Conservation (phyloP, 2,797 vertebrate genomes). For the Gymnoscopelus microlampas region DNA sequence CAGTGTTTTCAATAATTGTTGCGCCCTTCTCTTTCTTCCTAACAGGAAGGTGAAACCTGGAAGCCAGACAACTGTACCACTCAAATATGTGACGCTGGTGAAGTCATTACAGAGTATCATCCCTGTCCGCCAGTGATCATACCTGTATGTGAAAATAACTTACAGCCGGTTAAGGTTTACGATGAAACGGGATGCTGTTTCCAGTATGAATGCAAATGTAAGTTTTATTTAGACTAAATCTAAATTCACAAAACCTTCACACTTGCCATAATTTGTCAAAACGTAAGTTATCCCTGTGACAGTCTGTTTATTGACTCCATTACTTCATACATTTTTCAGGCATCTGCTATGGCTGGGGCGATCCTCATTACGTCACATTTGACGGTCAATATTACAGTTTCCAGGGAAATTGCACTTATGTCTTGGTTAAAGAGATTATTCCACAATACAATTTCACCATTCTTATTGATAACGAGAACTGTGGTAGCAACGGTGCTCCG, state of each 20-base stretch:
- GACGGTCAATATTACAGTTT: slow-evolving; percentile 91
- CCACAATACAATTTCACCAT: slow-evolving; percentile 79
- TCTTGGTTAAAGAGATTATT: slow-evolving; percentile 87
- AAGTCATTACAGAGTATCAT: slow-evolving; percentile 36
- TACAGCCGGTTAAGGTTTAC: slow-evolving; percentile 72
- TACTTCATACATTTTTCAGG: slow-evolving; percentile 74
- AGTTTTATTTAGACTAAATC: slow-evolving; percentile 56
- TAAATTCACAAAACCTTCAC: background rate
- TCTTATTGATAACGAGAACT: slow-evolving; percentile 88
- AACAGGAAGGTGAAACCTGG: slow-evolving; percentile 82
- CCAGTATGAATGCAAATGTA: slow-evolving; percentile 89
- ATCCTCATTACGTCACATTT: slow-evolving; percentile 90
- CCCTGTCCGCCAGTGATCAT: slow-evolving; percentile 60
- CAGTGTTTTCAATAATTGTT: too few species aligned
- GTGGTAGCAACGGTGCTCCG: slow-evolving; percentile 57
- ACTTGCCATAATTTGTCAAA: background rate
- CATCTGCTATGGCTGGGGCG: slow-evolving; percentile 90
- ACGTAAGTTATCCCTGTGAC: background rate
- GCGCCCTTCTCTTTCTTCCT: slow-evolving; percentile 17
- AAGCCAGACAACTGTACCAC: slow-evolving; percentile 74
- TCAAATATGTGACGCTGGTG: slow-evolving; percentile 45
- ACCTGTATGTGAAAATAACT: slow-evolving; percentile 81
- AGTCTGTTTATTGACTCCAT: background rate
- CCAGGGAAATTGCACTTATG: slow-evolving; percentile 92
- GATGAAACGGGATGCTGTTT: slow-evolving; percentile 84